phyloP scores from a whole-genome alignment of 1,140 invertebrate genomes.

The Pachyrhynchus sulphureomaculatus region DNA sequence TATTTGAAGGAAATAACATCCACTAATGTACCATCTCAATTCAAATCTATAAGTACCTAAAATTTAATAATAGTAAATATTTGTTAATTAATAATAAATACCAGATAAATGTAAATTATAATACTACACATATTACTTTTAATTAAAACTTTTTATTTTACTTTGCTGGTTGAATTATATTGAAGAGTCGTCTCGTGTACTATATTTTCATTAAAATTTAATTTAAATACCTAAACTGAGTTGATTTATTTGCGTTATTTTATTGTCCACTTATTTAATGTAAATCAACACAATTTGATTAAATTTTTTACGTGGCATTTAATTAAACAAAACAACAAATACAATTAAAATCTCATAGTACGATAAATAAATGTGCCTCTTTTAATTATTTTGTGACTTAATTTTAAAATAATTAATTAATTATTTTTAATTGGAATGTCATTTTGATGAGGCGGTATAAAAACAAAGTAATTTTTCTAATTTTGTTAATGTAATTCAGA shows the following conservation, averaged over 20 bases:
- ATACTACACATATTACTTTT: no score
- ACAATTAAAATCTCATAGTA: not conserved
- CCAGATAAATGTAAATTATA: no score
- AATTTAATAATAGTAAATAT: no score
- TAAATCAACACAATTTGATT: not conserved
- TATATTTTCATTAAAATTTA: not conserved
- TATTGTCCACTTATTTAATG: not conserved
- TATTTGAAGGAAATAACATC: no score
- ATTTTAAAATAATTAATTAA: not conserved
- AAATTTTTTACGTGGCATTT: slow-evolving; percentile 12
- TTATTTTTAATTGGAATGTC: slow-evolving; percentile 9
- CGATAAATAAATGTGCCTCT: slow-evolving; percentile 29
- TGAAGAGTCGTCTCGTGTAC: not conserved
- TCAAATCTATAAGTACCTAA: no score
- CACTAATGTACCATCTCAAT: no score
- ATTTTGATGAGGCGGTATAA: not conserved
- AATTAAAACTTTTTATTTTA: no score
- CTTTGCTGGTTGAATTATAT: not conserved
- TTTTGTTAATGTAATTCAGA: slow-evolving; percentile 37
- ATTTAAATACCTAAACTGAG: not conserved
- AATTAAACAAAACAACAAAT: slow-evolving; percentile 31
- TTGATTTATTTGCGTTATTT: not conserved
- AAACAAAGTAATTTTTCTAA: slow-evolving; percentile 28
- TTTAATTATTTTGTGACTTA: slow-evolving; percentile 37
- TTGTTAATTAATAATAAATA: no score